Percentiles rank a stretch among this genome's conserved stretches.
phyloP scores from a whole-genome alignment of 2,888 invertebrate genomes.

The Dasysyrphus tricinctus region DNA sequence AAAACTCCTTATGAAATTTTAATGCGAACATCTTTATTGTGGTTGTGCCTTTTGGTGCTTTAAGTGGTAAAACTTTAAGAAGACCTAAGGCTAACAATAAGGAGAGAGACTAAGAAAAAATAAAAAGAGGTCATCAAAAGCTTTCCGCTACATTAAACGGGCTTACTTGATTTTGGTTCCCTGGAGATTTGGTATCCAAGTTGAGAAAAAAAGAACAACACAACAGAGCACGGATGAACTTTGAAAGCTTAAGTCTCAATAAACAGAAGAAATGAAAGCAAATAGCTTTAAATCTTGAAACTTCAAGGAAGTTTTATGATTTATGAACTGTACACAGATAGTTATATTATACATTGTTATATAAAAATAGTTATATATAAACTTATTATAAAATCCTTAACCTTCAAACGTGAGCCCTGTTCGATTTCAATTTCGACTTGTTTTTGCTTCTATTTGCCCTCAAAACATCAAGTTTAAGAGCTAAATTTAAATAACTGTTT shows the following conservation, averaged over 20 bases:
- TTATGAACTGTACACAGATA: not conserved
- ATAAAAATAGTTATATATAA: not conserved
- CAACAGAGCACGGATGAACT: not conserved
- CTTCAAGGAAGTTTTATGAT: not conserved
- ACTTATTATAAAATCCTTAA: not conserved
- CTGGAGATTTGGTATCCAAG: not conserved
- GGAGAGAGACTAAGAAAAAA: not conserved
- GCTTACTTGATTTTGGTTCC: slow-evolving; percentile 6
- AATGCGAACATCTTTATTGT: slow-evolving; percentile 36
- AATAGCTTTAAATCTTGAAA: not conserved
- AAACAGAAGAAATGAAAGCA: not conserved
- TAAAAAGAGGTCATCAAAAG: slow-evolving; percentile 24
- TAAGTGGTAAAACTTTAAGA: slow-evolving; percentile 25
- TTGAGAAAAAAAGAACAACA: not conserved
- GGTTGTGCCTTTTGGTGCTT: slow-evolving; percentile 26
- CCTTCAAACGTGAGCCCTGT: no score
- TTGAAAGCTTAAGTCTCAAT: not conserved
- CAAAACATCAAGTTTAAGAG: no score
- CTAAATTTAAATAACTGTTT: no score
- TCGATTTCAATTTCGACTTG: no score
- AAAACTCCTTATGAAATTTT: slow-evolving; percentile 26
- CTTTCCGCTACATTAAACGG: slow-evolving; percentile 1
- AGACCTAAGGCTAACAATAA: slow-evolving; percentile 2
- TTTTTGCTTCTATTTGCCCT: no score
- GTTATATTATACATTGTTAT: no score